phyloP scores from a whole-genome alignment of 1,140 invertebrate species.

The Pseudachorutes palmiensis region DNA sequence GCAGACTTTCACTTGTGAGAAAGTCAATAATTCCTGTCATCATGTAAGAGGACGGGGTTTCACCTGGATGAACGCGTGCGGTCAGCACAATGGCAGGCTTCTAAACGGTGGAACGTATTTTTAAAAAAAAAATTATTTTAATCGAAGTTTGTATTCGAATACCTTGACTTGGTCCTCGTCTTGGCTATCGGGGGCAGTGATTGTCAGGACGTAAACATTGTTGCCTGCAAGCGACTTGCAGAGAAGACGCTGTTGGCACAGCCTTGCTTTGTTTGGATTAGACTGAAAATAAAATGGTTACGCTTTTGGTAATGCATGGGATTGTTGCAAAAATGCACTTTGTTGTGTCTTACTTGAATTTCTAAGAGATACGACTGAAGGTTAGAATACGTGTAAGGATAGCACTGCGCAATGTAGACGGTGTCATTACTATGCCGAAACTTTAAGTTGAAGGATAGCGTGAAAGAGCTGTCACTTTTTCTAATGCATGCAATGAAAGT shows the following conservation, averaged over 20 bases:
- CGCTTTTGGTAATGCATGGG: background rate
- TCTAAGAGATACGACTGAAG: constrained; percentile 53
- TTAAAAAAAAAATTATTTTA: constrained; percentile 15
- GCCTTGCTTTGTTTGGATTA: constrained; percentile 49
- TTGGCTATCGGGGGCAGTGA: constrained; percentile 50
- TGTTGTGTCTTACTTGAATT: constrained; percentile 44
- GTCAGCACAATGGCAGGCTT: constrained; percentile 67
- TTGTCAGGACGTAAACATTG: constrained; percentile 82
- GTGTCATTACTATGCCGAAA: constrained; percentile 84
- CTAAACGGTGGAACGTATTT: constrained; percentile 7
- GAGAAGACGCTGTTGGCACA: constrained; percentile 66
- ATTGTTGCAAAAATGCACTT: background rate
- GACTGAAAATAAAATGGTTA: constrained; percentile 18
- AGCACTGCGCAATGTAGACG: constrained; percentile 92
- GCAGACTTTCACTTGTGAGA: constrained; percentile 56
- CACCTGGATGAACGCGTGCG: constrained; percentile 88
- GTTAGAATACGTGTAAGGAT: constrained; percentile 90
- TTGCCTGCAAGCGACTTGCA: constrained; percentile 82
- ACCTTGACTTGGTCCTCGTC: constrained; percentile 11
- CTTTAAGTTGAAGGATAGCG: constrained; percentile 83
- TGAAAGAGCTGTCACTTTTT: constrained; percentile 58
- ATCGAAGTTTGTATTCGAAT: background rate
- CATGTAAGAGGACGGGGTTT: constrained; percentile 90
- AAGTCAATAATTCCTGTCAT: constrained; percentile 93
- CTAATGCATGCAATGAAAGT: constrained; percentile 43